phyloP scores from a whole-genome alignment of 92 coral and sea anemone genomes.

The Zoanthus sociatus region DNA sequence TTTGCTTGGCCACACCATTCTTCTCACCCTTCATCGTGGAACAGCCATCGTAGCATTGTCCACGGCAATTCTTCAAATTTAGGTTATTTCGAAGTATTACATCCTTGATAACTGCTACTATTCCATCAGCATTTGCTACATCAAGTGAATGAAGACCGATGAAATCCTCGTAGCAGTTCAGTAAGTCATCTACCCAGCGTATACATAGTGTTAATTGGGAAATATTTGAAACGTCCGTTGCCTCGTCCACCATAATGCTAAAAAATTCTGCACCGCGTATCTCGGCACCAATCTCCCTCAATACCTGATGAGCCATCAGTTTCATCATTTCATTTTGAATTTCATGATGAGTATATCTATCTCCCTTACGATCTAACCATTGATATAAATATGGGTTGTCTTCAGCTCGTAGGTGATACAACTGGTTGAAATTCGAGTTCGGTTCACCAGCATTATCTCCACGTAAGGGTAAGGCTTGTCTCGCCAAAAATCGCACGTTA shows the following conservation, averaged over 20 bases:
- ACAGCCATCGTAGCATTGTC: conserved; percentile 58
- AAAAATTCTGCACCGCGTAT: conserved; percentile 46
- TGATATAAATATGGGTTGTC: conserved; percentile 51
- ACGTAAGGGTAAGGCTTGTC: conserved; percentile 58
- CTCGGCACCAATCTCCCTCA: conserved; percentile 36
- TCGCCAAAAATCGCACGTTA: conserved; percentile 55
- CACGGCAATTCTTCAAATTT: conserved; percentile 49
- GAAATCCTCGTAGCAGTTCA: conserved; percentile 53
- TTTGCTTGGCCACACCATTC: conserved; percentile 45
- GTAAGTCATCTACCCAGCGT: conserved; percentile 55
- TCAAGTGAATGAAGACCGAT: conserved; percentile 50
- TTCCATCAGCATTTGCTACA: conserved; percentile 45
- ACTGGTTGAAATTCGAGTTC: conserved; percentile 61
- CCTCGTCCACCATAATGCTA: conserved; percentile 66
- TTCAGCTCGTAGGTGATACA: conserved; percentile 41
- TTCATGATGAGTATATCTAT: conserved; percentile 56
- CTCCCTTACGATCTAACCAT: conserved; percentile 51
- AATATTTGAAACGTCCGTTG: conserved; percentile 60
- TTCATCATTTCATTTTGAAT: conserved; percentile 64
- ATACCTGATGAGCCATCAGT: conserved; percentile 15
- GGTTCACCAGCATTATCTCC: conserved; percentile 46
- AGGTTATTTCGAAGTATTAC: conserved; percentile 33
- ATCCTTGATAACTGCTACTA: conserved; percentile 46
- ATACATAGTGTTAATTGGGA: conserved; percentile 60
- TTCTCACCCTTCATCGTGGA: conserved; percentile 55